Evolutionary conservation across 2,888 invertebrate genomes (phyloP), one percentile per base, ranked within the genome.

Genomic region (Agonopterix subpropinquella): DNA sequence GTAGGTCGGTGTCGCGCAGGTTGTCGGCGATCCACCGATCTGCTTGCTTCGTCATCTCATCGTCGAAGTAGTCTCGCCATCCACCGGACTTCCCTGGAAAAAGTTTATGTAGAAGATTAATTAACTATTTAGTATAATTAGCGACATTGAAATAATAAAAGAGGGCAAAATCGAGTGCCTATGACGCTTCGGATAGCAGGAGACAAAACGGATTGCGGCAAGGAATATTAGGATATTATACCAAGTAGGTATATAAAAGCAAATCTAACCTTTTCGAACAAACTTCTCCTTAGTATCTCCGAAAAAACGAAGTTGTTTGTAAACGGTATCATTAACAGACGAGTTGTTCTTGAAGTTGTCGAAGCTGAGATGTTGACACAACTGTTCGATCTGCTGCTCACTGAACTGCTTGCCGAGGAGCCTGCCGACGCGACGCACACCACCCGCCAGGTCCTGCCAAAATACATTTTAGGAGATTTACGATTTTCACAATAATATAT

Each of bases 261-360:
- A 28, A 28, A 28, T 7, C 11, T 11, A 64, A 83, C 93, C 93
- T 70, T 91, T 91, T 57, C 93, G 83, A 0, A 95, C 91, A 64
- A 95, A 95, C 2, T 80, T 84, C 48, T 90, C 89, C 64, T 92
- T 92, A 2, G 89, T 89, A 1, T 83, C 71, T 45, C 88, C 85
- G 1, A 91, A 74, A 10, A 95, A 88, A 1, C 92, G 92, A 3
- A 92, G 83, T 1, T 90, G 89, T 58, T 86, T 89, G 68, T 93
- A 87, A 45, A 91, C 89, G 51, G 92, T 90, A 47, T 89, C 91
- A 68, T 97, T 97, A 0, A 96, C 93, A 7, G 94, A 92, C 45
- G 92, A 91, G 80, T 97, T 97, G 10, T 91, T 89, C 57, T 93
- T 93, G 83, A 98, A 98, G 70, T 92, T 94, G 8, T 93, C 90